phyloP scores from a whole-genome alignment of 2,888 invertebrate species.

The Apomyelois bistriatella region DNA sequence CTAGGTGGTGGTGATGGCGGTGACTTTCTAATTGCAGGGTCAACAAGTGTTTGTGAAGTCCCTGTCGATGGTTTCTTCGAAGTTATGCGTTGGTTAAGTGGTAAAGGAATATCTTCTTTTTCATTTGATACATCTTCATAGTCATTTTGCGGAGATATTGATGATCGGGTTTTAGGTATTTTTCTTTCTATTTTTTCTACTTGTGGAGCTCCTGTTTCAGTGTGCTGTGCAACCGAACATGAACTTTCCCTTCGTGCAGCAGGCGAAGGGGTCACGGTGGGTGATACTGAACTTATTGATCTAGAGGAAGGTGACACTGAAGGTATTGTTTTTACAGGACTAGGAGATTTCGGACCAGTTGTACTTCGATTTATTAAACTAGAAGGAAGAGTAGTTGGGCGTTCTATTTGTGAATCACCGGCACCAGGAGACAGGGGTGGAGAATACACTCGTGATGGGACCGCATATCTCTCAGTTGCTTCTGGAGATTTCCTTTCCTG shows the following conservation, averaged over 20 bases:
- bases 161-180: constrained; percentile 39
- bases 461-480: constrained; percentile 53
- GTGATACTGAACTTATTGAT: constrained; percentile 40
- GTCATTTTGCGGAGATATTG: constrained; percentile 46
- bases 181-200: constrained; percentile 38
- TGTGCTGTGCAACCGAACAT: constrained; percentile 39
- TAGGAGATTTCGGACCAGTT: constrained; percentile 62
- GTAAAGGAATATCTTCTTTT: constrained; percentile 29
- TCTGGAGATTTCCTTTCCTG: constrained; percentile 67
- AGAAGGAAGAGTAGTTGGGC: constrained; percentile 65
- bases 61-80: constrained; percentile 36
- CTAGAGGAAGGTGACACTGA: constrained; percentile 44
- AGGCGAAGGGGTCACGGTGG: constrained; percentile 49
- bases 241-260: constrained; percentile 45
- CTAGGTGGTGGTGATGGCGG: constrained; percentile 55
- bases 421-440: constrained; percentile 80
- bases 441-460: constrained; percentile 71
- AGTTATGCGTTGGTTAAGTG: constrained; percentile 39
- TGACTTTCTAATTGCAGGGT: constrained; percentile 48
- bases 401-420: constrained; percentile 75
- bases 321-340: constrained; percentile 57
- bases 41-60: constrained; percentile 29
- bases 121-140: constrained; percentile 30
- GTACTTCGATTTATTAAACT: constrained; percentile 57
- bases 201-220: constrained; percentile 32